These are phyloP conservation scores for Temnopleurus reevesii DNA, from an alignment of 53 echinoderm and acorn worm species.

Conservation along the genomic window DNA sequence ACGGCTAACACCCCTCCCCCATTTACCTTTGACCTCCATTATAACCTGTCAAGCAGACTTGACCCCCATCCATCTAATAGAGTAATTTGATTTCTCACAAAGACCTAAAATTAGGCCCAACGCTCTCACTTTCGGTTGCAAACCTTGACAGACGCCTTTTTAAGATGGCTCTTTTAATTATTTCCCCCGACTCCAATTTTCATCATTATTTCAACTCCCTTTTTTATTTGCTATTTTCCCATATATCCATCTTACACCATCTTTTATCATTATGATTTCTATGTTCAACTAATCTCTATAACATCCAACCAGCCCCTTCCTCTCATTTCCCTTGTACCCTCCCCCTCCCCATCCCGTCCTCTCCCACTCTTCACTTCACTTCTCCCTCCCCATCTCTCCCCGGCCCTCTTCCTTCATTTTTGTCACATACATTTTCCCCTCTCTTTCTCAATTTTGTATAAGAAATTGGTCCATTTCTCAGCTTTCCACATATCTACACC, in stretches of 20 bases:
- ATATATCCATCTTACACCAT: not conserved
- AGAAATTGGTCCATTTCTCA: not conserved
- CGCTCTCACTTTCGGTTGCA: slow-evolving; percentile 25
- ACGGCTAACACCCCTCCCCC: not conserved
- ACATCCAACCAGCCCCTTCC: not conserved
- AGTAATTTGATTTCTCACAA: not conserved
- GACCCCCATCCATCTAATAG: not conserved
- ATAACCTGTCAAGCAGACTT: slow-evolving; percentile 20
- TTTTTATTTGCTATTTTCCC: not conserved
- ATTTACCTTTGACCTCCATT: slow-evolving; percentile 34
- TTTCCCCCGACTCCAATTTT: not conserved
- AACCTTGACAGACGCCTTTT: not conserved
- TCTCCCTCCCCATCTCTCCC: not conserved
- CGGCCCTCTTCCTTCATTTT: not conserved
- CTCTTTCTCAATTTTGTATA: not conserved
- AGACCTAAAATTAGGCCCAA: slow-evolving; percentile 1
- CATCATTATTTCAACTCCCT: not conserved
- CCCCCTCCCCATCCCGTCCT: not conserved
- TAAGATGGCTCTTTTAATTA: not conserved
- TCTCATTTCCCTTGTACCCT: not conserved
- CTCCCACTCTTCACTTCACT: not conserved
- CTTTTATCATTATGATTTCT: not conserved
- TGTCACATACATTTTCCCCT: not conserved
- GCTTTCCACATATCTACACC: not conserved
- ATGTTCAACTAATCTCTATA: not conserved